Percentiles rank a stretch among this genome's conserved stretches.
phyloP scores from a whole-genome alignment of 2,888 invertebrate genomes.

The Lissonota sp. region DNA sequence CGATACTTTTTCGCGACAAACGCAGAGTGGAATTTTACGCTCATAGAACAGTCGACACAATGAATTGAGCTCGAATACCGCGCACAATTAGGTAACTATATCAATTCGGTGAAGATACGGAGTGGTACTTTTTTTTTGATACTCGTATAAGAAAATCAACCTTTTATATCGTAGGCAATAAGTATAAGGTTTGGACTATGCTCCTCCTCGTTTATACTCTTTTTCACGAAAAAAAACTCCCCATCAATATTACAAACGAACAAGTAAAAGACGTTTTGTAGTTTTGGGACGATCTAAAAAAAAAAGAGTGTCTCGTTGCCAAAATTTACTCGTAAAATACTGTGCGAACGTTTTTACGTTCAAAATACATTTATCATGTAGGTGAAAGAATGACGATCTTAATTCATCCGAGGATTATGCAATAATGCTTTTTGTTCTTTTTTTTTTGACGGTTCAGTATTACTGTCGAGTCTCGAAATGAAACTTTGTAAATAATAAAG shows the following conservation, averaged over 20 bases:
- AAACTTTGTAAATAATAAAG: conserved; percentile 53
- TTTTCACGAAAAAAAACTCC: background rate
- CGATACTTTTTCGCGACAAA: background rate
- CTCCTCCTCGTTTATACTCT: background rate
- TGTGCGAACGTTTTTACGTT: no score
- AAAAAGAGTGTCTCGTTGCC: background rate
- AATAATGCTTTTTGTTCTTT: background rate
- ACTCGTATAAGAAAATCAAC: conserved; percentile 27
- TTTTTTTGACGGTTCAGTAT: conserved; percentile 35
- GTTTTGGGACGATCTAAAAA: background rate
- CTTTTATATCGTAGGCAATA: conserved; percentile 39
- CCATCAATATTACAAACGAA: background rate
- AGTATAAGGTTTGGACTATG: background rate
- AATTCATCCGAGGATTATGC: background rate
- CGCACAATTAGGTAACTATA: background rate
- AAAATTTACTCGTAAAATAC: background rate
- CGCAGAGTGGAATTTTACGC: background rate
- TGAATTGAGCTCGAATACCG: background rate
- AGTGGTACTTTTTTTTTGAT: conserved; percentile 32
- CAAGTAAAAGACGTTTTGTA: no score
- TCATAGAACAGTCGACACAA: background rate
- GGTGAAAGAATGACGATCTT: background rate
- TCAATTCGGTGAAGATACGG: conserved; percentile 1
- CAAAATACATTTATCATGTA: background rate
- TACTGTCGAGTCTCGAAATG: conserved; percentile 40